phyloP scores from a whole-genome alignment of 2,888 invertebrate genomes.

The Leptopilina syphax region DNA sequence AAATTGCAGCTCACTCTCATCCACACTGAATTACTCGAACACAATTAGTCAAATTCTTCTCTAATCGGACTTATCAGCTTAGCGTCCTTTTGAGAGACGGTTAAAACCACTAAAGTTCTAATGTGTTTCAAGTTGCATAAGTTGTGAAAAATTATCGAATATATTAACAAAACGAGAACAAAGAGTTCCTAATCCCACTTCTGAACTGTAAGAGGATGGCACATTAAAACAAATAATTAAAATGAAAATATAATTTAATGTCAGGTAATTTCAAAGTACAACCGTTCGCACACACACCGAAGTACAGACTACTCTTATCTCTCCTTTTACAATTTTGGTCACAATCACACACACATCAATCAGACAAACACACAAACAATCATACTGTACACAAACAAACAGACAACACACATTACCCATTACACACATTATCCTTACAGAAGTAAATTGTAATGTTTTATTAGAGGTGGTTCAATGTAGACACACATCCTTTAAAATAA shows the following conservation, averaged over 20 bases:
- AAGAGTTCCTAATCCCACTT: not conserved
- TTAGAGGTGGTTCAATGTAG: no score
- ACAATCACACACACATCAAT: no score
- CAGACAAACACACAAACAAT: no score
- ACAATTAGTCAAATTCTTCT: not conserved
- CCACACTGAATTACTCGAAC: not conserved
- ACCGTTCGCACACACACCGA: no score
- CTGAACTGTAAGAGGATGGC: not conserved
- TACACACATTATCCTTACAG: conserved; percentile 41
- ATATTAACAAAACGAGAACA: not conserved
- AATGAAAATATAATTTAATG: no score
- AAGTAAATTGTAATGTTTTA: no score
- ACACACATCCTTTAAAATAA: no score
- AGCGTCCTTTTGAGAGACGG: not conserved
- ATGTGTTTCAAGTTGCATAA: not conserved
- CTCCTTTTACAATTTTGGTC: no score
- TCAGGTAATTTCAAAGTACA: no score
- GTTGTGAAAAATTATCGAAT: not conserved
- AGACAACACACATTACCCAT: not conserved
- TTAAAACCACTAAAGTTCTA: not conserved
- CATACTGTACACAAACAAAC: no score
- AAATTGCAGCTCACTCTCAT: not conserved
- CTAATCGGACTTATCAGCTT: not conserved
- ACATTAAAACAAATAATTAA: no score
- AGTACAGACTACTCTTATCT: no score